A percentile compares a stretch with the other conserved stretches of the same genome.
Evolutionary conservation across 2,113 vertebrate species (phyloP).

Genomic region (Columba janthina): DNA sequence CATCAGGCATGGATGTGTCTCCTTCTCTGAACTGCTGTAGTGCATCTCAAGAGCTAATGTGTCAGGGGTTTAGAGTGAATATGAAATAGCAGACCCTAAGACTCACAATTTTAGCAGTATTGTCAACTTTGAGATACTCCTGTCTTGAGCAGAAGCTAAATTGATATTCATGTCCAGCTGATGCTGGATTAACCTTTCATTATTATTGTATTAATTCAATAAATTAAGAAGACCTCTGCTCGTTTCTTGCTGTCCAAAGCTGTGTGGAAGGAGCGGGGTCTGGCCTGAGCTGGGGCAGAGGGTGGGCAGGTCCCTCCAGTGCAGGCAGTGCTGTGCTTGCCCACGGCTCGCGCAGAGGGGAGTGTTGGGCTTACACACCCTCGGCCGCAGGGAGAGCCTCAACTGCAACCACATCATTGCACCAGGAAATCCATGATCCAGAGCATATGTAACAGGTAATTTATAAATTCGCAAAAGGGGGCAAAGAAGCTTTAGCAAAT

Average conservation of each 20-base stretch:
- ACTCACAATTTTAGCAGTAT: not conserved
- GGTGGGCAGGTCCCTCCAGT: not conserved
- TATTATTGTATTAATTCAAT: not conserved
- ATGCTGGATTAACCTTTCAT: not conserved
- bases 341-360: conserved; percentile 39
- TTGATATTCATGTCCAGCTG: not conserved
- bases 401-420: not conserved
- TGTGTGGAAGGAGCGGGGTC: not conserved
- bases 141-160: not conserved
- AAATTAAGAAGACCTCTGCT: not conserved
- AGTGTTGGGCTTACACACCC: not conserved
- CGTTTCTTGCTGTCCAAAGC: not conserved
- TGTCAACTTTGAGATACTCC: not conserved
- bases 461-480: not conserved
- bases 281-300: not conserved
- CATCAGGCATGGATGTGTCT: not conserved
- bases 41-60: not conserved
- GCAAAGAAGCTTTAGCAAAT: not conserved
- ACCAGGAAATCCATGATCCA: not conserved
- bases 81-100: not conserved
- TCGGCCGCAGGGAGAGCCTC: not conserved
- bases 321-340: not conserved
- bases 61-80: not conserved
- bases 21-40: not conserved
- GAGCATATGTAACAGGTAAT: not conserved